Percentiles rank a stretch among this genome's conserved stretches.
Evolutionary conservation across 2,888 invertebrate genomes (phyloP).

Genomic region (Spatulosminthurus flaviceps): DNA sequence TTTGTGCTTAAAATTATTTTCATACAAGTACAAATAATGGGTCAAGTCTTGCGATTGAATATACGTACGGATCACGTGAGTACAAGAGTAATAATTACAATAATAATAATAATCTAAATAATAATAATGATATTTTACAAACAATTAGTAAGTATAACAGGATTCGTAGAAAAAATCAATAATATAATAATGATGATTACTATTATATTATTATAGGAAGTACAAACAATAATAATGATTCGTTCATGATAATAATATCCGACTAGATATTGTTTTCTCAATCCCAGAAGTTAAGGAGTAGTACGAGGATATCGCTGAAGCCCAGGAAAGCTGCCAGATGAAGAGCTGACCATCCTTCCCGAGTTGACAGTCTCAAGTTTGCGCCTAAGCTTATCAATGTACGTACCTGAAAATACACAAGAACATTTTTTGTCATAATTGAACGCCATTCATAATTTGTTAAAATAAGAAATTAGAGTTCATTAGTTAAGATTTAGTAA

Average conservation of each 20-base stretch:
- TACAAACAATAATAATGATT: not conserved
- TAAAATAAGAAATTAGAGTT: no score
- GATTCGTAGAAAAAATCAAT: no score
- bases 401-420: conserved; percentile 59
- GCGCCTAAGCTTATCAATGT: conserved; percentile 61
- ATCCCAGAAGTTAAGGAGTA: conserved; percentile 53
- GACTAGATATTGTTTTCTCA: conserved; percentile 40
- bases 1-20: no score
- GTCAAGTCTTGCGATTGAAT: not conserved
- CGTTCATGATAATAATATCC: conserved; percentile 32
- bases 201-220: no score
- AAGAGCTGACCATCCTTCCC: conserved; percentile 62
- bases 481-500: no score
- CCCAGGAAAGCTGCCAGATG: conserved; percentile 60
- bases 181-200: no score
- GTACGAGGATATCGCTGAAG: conserved; percentile 59
- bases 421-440: no score
- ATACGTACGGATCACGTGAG: not conserved
- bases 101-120: not conserved
- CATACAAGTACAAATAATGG: no score
- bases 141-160: no score
- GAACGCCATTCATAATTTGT: no score
- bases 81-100: not conserved
- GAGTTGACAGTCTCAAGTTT: conserved; percentile 60
- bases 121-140: no score